These are phyloP conservation scores for Argyra leucocephala DNA, from an alignment of 2,888 invertebrate species.

Conservation along the genomic window DNA sequence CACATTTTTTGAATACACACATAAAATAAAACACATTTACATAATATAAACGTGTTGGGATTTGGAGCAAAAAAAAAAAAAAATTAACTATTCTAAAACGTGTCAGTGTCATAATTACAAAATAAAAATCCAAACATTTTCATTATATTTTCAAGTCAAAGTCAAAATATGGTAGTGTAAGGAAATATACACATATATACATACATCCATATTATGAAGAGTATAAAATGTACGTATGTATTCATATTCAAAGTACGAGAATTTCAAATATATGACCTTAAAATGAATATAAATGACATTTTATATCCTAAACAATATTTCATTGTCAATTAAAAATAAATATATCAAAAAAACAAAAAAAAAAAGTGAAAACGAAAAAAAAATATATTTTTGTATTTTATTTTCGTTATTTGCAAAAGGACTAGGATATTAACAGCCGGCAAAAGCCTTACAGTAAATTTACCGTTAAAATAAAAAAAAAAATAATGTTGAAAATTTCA, in stretches of 20 bases:
- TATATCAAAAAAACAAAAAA: no score
- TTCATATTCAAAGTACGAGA: neutral
- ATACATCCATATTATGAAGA: neutral
- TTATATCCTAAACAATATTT: slow-evolving; percentile 23
- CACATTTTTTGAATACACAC: no score
- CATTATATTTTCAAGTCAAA: no score
- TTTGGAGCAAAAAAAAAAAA: no score
- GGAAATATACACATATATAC: neutral
- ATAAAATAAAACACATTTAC: no score
- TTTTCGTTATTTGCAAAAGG: neutral
- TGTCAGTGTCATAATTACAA: no score
- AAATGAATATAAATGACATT: slow-evolving; percentile 24
- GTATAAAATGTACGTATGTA: neutral
- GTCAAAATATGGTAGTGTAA: no score
- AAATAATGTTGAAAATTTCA: neutral
- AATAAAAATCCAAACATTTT: no score
- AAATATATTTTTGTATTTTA: neutral
- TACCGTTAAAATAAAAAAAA: neutral
- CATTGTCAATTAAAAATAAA: slow-evolving; percentile 24
- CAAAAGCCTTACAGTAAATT: neutral
- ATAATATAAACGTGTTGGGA: no score
- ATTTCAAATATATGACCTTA: slow-evolving; percentile 20
- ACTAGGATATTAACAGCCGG: neutral
- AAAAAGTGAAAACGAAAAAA: no score
- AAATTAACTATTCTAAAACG: no score